Evolutionary conservation across 2,797 vertebrate genomes (phyloP).

Genomic region (Peromyscus nudipes): DNA sequence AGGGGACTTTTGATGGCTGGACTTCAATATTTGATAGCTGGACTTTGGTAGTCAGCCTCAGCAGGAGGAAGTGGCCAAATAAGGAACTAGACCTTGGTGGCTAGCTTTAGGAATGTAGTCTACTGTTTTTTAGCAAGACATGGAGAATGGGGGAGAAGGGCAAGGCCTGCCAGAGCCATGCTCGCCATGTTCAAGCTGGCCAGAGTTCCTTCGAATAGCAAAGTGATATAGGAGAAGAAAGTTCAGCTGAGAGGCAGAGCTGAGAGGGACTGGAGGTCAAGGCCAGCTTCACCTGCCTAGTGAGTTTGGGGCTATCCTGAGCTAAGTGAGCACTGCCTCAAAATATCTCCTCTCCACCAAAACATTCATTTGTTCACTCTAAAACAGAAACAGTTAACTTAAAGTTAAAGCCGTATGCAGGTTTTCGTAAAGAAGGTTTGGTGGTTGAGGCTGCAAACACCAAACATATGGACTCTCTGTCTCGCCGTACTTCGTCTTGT

Average conservation of each 20-base stretch:
- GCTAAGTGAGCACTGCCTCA: neutral
- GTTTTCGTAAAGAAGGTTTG: neutral
- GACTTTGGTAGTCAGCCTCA: neutral
- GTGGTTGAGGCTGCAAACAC: neutral
- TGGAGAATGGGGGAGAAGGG: neutral
- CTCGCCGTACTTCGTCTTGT: neutral
- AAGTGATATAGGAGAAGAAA: neutral
- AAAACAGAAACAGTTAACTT: constrained; percentile 33
- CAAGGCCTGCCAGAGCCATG: neutral
- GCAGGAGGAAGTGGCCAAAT: neutral
- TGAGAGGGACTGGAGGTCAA: neutral
- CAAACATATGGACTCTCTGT: neutral
- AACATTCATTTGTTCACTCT: constrained; percentile 18
- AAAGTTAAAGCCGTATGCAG: neutral
- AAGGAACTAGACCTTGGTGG: neutral
- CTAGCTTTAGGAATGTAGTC: neutral
- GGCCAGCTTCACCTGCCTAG: neutral
- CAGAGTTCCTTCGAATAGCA: neutral
- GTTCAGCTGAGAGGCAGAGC: neutral
- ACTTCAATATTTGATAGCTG: neutral
- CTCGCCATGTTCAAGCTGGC: neutral
- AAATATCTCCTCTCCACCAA: neutral
- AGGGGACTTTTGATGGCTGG: too few relatives aligned
- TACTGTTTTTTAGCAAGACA: neutral
- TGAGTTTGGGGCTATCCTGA: neutral